phyloP scores from a whole-genome alignment of 2,797 vertebrate species.

The Phylloscopus collybita region DNA sequence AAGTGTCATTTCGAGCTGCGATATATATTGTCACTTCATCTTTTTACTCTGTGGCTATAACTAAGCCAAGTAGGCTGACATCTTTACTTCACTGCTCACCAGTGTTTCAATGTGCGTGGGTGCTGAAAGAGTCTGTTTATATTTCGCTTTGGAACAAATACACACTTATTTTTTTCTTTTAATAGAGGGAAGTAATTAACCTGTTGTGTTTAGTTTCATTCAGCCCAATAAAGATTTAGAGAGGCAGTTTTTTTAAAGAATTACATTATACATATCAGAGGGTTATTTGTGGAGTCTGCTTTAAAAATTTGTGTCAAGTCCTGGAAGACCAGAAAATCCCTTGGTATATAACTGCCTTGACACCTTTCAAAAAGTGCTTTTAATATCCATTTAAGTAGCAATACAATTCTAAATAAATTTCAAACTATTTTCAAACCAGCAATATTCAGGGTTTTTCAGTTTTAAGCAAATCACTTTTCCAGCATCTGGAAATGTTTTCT shows the following conservation, averaged over 20 bases:
- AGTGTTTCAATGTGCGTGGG: neutral
- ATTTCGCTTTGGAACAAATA: neutral
- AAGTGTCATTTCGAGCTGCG: neutral
- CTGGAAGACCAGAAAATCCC: neutral
- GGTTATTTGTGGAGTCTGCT: neutral
- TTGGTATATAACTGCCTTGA: neutral
- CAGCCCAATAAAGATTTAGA: neutral
- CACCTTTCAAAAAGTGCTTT: neutral
- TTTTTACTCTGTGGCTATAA: neutral
- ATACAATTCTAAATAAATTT: neutral
- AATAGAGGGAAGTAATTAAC: neutral
- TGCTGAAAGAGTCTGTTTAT: neutral
- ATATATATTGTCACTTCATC: accelerated
- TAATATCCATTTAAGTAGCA: neutral
- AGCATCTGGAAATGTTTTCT: neutral
- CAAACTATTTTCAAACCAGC: neutral
- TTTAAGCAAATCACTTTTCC: neutral
- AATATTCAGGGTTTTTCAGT: neutral
- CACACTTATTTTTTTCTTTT: accelerated
- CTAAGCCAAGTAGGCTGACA: neutral
- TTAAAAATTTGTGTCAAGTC: neutral
- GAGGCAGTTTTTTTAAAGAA: neutral
- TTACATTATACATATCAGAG: neutral
- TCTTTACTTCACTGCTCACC: neutral
- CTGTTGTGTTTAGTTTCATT: neutral